Conservation (phyloP, 2,113 vertebrate genomes). For the Phylloscopus trochiloides region DNA sequence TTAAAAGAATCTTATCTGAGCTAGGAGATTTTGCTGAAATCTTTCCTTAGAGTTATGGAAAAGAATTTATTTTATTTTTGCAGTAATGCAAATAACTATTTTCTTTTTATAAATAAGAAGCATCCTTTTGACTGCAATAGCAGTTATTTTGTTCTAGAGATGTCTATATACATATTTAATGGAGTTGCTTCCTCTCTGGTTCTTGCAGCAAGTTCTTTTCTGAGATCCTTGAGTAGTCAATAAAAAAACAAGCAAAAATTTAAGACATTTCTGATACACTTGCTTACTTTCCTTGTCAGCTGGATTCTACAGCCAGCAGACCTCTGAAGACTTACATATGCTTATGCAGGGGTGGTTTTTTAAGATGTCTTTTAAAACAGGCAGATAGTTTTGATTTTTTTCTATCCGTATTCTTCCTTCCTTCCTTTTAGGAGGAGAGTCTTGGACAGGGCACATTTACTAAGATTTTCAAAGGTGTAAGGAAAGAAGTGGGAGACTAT, state of each 20-base stretch:
- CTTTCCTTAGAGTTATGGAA: background rate
- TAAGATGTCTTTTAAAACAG: background rate
- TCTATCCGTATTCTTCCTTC: background rate
- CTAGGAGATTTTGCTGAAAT: background rate
- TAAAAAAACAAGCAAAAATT: background rate
- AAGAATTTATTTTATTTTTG: background rate
- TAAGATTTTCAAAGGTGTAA: conserved; percentile 91
- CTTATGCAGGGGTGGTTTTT: background rate
- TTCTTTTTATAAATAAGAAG: background rate
- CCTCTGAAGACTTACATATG: background rate
- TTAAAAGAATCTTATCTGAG: background rate
- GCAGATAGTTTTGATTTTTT: background rate
- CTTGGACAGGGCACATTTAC: conserved; percentile 96
- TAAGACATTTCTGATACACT: background rate
- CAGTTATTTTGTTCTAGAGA: background rate
- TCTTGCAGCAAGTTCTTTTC: background rate
- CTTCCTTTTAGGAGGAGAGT: conserved; percentile 82
- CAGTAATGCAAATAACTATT: background rate
- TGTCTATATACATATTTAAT: background rate
- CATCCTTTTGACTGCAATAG: background rate
- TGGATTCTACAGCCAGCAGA: background rate
- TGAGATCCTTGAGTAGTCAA: background rate
- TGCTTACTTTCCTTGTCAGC: background rate
- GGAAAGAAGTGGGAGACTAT: conserved; percentile 90
- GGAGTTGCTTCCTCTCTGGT: background rate